Evolutionary conservation across 2,797 vertebrate genomes (phyloP).

Genomic region (Aselliscus stoliczkanus): DNA sequence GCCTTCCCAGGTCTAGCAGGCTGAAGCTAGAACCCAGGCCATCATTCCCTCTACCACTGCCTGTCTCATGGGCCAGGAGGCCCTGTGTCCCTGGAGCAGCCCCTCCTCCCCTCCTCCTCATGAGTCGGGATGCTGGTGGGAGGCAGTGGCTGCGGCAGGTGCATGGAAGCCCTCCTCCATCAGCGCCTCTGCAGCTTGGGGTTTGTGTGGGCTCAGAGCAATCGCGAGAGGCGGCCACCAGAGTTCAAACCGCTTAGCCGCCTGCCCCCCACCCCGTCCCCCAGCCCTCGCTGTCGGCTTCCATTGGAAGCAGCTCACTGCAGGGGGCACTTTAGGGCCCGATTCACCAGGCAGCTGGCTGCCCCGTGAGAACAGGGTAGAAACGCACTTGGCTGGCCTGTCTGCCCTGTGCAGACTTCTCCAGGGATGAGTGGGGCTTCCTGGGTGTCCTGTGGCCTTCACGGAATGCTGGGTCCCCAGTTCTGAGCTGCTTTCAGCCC

Average conservation of each 20-base stretch:
- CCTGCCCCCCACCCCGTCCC: conserved; percentile 51
- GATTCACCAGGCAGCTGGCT: neutral
- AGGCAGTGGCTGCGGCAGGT: neutral
- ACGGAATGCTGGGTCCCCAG: neutral
- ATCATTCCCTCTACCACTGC: fast-evolving
- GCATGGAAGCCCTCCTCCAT: neutral
- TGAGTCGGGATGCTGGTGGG: neutral
- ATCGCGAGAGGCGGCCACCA: conserved; percentile 66
- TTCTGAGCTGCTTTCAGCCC: neutral
- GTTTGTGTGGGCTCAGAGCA: conserved; percentile 58
- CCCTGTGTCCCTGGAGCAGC: neutral
- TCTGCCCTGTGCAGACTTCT: neutral
- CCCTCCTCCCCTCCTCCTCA: neutral
- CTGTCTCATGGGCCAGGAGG: neutral
- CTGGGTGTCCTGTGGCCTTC: neutral
- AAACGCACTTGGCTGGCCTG: neutral
- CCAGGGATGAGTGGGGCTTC: neutral
- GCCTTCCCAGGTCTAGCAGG: neutral
- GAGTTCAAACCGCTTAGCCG: conserved; percentile 78
- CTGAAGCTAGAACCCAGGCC: neutral
- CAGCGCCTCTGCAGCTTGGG: conserved; percentile 22
- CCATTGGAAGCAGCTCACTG: conserved; percentile 67
- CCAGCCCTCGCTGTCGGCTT: conserved; percentile 72
- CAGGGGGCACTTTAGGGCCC: conserved; percentile 27
- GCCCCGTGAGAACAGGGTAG: neutral